A percentile compares a stretch with the other conserved stretches of the same genome.
Evolutionary conservation across 2,797 vertebrate genomes (phyloP).

Genomic region (Monodelphis domestica): DNA sequence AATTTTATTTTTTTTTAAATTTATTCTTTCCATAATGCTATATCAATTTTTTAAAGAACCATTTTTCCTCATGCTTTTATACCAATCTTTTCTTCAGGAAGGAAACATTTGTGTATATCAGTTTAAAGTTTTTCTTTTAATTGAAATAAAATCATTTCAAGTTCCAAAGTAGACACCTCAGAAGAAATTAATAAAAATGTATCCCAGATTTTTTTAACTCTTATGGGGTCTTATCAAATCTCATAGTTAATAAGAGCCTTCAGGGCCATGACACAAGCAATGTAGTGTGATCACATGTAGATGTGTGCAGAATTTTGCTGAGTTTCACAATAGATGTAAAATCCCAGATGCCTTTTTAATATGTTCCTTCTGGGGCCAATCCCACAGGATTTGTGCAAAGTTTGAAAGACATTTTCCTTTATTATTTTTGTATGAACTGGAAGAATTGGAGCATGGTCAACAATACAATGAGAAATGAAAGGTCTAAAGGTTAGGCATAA

Average conservation of each 20-base stretch:
- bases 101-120: slow-evolving; percentile 1
- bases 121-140: slow-evolving; percentile 53
- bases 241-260: neutral
- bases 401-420: neutral
- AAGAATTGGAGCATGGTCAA: neutral
- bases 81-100: neutral
- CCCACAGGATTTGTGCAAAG: neutral
- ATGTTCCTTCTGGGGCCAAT: neutral
- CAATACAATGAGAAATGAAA: neutral
- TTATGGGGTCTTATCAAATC: neutral
- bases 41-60: neutral
- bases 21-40: neutral
- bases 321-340: slow-evolving; percentile 6
- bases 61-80: neutral
- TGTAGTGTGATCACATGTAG: neutral
- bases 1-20: neutral
- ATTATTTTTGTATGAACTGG: slow-evolving; percentile 12
- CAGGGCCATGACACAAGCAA: neutral
- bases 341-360: neutral
- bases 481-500: neutral
- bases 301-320: neutral
- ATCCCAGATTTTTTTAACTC: neutral
- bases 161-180: slow-evolving; percentile 27
- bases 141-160: slow-evolving; percentile 75
- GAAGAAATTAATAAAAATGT: neutral